These are phyloP conservation scores for Trichacis sp. DNA, from an alignment of 2,888 invertebrate species.

Conservation along the genomic window DNA sequence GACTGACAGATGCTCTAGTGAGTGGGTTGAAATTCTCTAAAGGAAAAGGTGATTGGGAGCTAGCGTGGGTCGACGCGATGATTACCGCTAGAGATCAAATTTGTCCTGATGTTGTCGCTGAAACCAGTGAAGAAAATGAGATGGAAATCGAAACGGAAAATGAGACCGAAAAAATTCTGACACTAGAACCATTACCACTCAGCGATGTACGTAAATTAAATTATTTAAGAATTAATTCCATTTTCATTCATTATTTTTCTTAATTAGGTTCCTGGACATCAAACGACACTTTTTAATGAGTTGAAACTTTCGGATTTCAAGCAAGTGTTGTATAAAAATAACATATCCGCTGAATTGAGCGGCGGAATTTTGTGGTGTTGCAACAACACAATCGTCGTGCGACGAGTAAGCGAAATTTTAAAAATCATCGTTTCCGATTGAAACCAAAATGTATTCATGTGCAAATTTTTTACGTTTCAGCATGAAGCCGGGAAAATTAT, in stretches of 20 bases:
- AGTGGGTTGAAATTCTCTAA: slow-evolving; percentile 87
- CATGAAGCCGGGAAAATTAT: slow-evolving; percentile 93
- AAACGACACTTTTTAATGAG: slow-evolving; percentile 92
- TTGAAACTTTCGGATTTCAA: slow-evolving; percentile 93
- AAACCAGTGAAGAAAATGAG: slow-evolving; percentile 69
- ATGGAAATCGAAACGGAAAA: slow-evolving; percentile 49
- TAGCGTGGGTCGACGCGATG: slow-evolving; percentile 95
- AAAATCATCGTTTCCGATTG: slow-evolving; percentile 4
- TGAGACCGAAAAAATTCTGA: slow-evolving; percentile 73
- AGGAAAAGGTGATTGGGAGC: slow-evolving; percentile 87
- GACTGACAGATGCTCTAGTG: slow-evolving; percentile 91
- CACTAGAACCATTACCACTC: slow-evolving; percentile 76
- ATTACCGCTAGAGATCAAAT: slow-evolving; percentile 72
- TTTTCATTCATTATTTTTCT: no score
- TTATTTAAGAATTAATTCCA: no score
- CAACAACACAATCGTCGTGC: slow-evolving; percentile 88
- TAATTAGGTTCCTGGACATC: slow-evolving; percentile 78
- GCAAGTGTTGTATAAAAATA: slow-evolving; percentile 80
- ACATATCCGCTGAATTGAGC: slow-evolving; percentile 87
- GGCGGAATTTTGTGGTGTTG: slow-evolving; percentile 95
- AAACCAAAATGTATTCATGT: neutral
- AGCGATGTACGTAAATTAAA: slow-evolving; percentile 62
- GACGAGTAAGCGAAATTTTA: slow-evolving; percentile 74
- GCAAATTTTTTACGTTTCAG: slow-evolving; percentile 71
- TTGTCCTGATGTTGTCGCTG: slow-evolving; percentile 73